Evolutionary conservation across 2,113 vertebrate species (phyloP).

Genomic region (Chelonoidis abingdonii): DNA sequence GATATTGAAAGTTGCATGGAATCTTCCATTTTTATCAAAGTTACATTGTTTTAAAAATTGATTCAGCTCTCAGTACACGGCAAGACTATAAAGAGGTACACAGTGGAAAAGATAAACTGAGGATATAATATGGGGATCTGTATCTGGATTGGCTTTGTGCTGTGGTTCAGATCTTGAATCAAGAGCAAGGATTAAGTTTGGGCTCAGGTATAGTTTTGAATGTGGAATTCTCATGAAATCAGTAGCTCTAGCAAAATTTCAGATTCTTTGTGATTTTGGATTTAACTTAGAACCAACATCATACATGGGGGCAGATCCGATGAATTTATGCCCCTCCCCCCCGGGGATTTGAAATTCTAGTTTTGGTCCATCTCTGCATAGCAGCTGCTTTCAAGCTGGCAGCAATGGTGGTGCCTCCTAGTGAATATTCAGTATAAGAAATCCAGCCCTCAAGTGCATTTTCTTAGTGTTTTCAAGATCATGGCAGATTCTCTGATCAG

Average conservation of each 20-base stretch:
- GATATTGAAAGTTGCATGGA: neutral
- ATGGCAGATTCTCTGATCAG: neutral
- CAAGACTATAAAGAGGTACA: neutral
- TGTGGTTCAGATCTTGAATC: neutral
- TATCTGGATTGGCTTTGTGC: neutral
- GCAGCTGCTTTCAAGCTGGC: neutral
- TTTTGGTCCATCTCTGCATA: neutral
- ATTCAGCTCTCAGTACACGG: neutral
- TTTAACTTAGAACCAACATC: neutral
- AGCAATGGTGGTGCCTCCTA: neutral
- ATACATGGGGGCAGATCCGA: neutral
- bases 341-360: neutral
- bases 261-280: neutral
- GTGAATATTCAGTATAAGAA: fast-evolving
- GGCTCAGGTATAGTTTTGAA: neutral
- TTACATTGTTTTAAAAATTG: neutral
- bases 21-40: neutral
- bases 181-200: neutral
- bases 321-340: neutral
- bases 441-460: neutral
- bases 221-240: neutral
- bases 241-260: neutral
- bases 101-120: neutral
- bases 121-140: neutral
- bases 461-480: neutral